Conservation (phyloP, 1,140 invertebrate genomes). For the Caenorhabditis remanei region DNA sequence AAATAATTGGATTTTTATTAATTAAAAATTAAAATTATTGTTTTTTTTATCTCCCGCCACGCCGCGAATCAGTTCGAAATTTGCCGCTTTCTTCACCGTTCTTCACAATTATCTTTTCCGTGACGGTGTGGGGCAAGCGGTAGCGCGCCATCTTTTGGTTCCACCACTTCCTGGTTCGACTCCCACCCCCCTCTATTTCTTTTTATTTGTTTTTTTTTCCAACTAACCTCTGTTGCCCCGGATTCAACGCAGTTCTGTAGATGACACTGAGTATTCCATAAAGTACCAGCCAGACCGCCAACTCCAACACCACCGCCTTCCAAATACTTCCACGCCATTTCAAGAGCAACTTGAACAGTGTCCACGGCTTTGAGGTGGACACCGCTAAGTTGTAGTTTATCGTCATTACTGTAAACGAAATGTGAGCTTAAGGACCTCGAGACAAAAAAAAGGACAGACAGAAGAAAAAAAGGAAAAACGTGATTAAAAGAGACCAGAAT, state of each 20-base stretch:
- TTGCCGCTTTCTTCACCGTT: no score
- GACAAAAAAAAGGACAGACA: neutral
- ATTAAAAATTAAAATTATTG: neutral
- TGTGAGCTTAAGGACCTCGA: neutral
- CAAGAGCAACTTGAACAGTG: conserved; percentile 78
- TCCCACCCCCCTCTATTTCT: no score
- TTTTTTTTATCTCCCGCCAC: no score
- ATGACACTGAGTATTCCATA: conserved; percentile 90
- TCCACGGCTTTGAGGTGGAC: conserved; percentile 66
- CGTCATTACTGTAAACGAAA: conserved; percentile 47
- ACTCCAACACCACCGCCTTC: conserved; percentile 94
- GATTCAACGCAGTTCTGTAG: conserved; percentile 86
- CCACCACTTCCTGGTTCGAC: no score
- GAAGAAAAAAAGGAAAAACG: neutral
- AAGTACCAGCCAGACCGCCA: conserved; percentile 87
- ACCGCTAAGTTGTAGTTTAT: conserved; percentile 65
- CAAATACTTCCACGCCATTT: conserved; percentile 98
- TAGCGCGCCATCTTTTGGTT: no score
- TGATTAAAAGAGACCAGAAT: neutral
- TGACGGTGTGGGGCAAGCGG: no score
- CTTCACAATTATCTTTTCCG: no score
- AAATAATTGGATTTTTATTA: neutral
- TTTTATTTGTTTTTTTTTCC: no score
- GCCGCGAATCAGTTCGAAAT: no score
- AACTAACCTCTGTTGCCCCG: conserved; percentile 61